These are phyloP conservation scores for Spinus pinus DNA, from an alignment of 2,797 vertebrate species.

Conservation along the genomic window DNA sequence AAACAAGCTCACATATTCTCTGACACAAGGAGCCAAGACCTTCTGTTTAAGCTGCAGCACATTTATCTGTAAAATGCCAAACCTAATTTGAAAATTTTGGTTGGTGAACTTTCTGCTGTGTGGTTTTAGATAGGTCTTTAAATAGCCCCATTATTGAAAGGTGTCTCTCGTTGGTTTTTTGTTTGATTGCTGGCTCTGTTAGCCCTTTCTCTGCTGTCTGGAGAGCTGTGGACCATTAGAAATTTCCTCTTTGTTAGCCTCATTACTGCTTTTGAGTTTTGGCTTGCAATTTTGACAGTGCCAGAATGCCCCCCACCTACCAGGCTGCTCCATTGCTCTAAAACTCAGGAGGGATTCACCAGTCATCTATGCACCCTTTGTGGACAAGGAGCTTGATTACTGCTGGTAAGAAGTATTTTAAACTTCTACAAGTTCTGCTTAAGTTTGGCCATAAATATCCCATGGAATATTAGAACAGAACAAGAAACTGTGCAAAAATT, in stretches of 20 bases:
- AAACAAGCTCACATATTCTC: background rate
- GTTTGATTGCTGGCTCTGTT: background rate
- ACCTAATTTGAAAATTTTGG: background rate
- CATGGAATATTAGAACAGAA: background rate
- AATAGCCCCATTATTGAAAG: background rate
- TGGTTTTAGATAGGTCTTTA: fast-evolving
- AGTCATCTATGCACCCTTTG: background rate
- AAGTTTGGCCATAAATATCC: background rate
- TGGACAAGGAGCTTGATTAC: background rate
- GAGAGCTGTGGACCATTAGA: background rate
- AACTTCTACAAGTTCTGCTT: background rate
- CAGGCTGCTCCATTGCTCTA: background rate
- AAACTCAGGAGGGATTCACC: fast-evolving
- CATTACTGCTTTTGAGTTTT: background rate
- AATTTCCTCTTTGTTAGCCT: background rate
- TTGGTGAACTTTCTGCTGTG: background rate
- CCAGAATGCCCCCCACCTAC: background rate
- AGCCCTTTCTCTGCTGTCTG: background rate
- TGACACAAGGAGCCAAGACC: background rate
- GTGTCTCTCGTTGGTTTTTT: background rate
- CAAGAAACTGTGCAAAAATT: background rate
- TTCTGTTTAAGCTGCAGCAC: background rate
- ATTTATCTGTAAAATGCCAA: background rate
- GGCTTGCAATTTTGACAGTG: background rate
- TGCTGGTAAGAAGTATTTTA: background rate